These are phyloP conservation scores for Crocallis elinguaria DNA, from an alignment of 2,888 invertebrate species.

Conservation along the genomic window DNA sequence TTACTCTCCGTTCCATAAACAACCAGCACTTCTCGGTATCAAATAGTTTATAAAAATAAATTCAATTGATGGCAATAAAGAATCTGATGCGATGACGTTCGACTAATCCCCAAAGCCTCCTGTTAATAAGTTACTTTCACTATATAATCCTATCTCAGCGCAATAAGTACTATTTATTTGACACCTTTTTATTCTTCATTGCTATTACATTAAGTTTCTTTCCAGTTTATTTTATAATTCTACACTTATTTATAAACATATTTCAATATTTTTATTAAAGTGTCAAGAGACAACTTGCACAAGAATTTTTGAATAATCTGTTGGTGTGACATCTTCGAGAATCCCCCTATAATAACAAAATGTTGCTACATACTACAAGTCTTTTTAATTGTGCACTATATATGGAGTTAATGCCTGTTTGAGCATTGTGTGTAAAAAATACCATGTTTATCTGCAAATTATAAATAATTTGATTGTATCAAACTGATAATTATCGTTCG, in stretches of 20 bases:
- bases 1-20: too few species aligned
- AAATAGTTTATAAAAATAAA: too few species aligned
- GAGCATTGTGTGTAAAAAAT: too few species aligned
- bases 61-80: conserved; percentile 8
- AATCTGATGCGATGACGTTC: conserved; percentile 3
- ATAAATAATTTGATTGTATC: too few species aligned
- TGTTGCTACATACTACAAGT: too few species aligned
- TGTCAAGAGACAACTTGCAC: not conserved
- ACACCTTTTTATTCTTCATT: conserved; percentile 5
- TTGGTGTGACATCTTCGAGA: too few species aligned
- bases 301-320: not conserved
- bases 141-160: not conserved
- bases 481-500: too few species aligned
- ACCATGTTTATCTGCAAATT: too few species aligned
- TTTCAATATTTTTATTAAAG: not conserved
- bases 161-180: conserved; percentile 16
- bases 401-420: too few species aligned
- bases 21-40: too few species aligned
- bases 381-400: too few species aligned
- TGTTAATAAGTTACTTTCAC: conserved; percentile 19
- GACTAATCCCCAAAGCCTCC: conserved; percentile 4
- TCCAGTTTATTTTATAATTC: not conserved
- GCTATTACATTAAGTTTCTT: conserved; percentile 1
- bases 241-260: not conserved
- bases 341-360: too few species aligned